Conservation (phyloP, 2,888 invertebrate species). For the Notocelia uddmanniana region DNA sequence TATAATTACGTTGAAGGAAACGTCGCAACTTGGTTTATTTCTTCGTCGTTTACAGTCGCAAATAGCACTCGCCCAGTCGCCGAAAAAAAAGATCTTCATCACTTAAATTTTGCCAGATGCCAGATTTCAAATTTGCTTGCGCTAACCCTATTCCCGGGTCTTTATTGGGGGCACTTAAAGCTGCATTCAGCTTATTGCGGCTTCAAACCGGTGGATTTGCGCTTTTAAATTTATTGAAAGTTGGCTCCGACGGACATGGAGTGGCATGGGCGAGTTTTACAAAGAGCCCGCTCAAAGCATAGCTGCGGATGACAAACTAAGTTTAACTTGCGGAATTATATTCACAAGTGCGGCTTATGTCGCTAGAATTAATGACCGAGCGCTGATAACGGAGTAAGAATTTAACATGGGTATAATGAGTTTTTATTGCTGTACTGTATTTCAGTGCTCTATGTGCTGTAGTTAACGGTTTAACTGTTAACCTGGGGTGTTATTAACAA, state of each 20-base stretch:
- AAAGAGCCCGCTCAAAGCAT: slow-evolving; percentile 36
- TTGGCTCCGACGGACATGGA: slow-evolving; percentile 35
- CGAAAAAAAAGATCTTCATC: not conserved
- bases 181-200: slow-evolving; percentile 45
- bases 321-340: slow-evolving; percentile 42
- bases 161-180: slow-evolving; percentile 44
- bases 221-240: slow-evolving; percentile 46
- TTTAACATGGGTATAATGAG: not conserved
- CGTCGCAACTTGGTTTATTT: not conserved
- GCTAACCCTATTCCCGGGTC: slow-evolving; percentile 20
- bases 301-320: slow-evolving; percentile 43
- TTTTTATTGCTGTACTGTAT: too few relatives aligned
- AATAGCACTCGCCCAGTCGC: not conserved
- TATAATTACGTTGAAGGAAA: too few relatives aligned
- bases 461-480: too few relatives aligned
- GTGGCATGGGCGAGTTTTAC: slow-evolving; percentile 39
- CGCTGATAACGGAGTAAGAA: not conserved
- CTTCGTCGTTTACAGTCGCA: not conserved
- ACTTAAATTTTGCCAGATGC: not conserved
- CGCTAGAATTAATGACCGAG: slow-evolving; percentile 17
- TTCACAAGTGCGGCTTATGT: slow-evolving; percentile 2
- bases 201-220: slow-evolving; percentile 42
- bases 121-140: not conserved
- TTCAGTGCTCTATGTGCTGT: too few relatives aligned
- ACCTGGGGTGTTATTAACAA: too few relatives aligned